A percentile compares a stretch with the other conserved stretches of the same genome.
Evolutionary conservation across 2,888 invertebrate genomes (phyloP).

Genomic region (Cancer borealis): DNA sequence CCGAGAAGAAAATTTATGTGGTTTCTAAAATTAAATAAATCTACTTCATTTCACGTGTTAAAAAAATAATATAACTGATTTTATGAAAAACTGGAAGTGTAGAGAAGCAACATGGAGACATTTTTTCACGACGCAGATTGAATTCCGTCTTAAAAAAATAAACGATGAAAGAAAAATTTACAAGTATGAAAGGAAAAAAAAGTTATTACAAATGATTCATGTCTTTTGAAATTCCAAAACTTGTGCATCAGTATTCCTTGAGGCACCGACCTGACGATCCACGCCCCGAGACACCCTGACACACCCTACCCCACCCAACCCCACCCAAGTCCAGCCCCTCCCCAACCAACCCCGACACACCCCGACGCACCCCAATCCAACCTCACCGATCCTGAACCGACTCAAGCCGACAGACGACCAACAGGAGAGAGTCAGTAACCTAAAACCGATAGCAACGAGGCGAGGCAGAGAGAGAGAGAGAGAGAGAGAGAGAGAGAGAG

Average conservation of each 20-base stretch:
- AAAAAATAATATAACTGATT: background rate
- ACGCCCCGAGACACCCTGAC: background rate
- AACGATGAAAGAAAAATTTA: background rate
- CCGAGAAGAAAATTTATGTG: no score
- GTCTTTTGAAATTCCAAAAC: background rate
- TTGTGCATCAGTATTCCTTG: background rate
- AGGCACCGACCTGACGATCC: background rate
- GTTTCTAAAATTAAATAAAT: no score
- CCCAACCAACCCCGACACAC: no score
- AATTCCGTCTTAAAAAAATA: background rate
- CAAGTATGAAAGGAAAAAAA: background rate
- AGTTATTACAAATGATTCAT: background rate
- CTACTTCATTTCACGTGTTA: no score
- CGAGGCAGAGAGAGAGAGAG: background rate
- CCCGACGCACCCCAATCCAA: background rate
- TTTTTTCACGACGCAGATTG: background rate
- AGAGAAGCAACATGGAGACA: background rate
- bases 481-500: no score
- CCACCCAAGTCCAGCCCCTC: no score
- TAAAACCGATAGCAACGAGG: slow-evolving; percentile 1
- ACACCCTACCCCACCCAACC: no score
- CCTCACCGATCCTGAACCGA: background rate
- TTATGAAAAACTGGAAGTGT: background rate
- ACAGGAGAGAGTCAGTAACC: background rate
- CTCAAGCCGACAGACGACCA: background rate